Evolutionary conservation across 1,140 invertebrate genomes (phyloP).

Genomic region (Phortica variegata): DNA sequence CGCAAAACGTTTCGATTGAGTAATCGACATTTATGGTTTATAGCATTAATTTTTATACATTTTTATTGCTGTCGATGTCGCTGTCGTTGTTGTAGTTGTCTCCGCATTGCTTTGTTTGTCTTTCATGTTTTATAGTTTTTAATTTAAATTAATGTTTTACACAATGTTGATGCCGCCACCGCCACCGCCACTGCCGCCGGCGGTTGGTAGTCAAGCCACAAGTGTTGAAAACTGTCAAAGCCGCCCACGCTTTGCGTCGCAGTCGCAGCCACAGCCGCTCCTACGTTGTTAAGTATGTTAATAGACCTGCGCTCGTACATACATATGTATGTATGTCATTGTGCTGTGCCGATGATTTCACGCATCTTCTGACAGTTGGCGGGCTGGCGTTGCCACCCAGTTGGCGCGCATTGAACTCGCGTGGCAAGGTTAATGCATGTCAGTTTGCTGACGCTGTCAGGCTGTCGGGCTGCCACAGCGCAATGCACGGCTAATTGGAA

Average conservation of each 20-base stretch:
- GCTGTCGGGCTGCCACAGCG: slow-evolving; percentile 16
- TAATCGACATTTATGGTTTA: slow-evolving; percentile 40
- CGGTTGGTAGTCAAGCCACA: too few species aligned
- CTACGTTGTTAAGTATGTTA: too few species aligned
- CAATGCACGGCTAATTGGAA: slow-evolving; percentile 15
- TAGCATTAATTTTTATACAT: slow-evolving; percentile 6
- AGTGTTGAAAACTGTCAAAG: too few species aligned
- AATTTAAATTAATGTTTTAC: slow-evolving; percentile 53
- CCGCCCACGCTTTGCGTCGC: slow-evolving; percentile 13
- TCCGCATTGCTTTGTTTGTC: slow-evolving; percentile 26
- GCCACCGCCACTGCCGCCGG: neutral
- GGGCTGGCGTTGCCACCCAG: neutral
- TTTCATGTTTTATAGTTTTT: slow-evolving; percentile 37
- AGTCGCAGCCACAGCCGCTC: slow-evolving; percentile 9
- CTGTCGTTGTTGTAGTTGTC: neutral
- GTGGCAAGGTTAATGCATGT: neutral
- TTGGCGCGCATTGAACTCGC: neutral
- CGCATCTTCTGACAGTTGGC: too few species aligned
- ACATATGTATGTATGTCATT: slow-evolving; percentile 10
- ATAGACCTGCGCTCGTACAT: too few species aligned
- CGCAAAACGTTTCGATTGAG: slow-evolving; percentile 14
- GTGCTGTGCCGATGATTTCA: slow-evolving; percentile 25
- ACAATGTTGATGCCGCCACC: slow-evolving; percentile 32
- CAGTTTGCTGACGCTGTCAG: slow-evolving; percentile 21
- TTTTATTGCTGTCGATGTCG: neutral